Evolutionary conservation across 1,140 invertebrate genomes (phyloP).

Genomic region (Gryllus bimaculatus): DNA sequence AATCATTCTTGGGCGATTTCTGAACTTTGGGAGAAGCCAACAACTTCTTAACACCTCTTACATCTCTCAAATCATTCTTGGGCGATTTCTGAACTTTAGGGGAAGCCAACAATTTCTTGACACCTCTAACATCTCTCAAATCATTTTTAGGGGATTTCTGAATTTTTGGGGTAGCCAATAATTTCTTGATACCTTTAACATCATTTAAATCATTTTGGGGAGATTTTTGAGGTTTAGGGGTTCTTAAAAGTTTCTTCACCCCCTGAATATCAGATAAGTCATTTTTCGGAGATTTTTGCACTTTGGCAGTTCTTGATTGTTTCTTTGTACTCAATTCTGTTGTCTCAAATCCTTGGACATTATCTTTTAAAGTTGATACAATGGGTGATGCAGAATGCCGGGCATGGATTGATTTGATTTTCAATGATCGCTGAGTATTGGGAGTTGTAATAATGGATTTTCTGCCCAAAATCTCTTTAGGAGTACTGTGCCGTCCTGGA

Average conservation of each 20-base stretch:
- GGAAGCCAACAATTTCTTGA: conserved; percentile 29
- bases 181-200: conserved; percentile 33
- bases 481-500: too few species aligned
- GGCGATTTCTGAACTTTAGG: conserved; percentile 29
- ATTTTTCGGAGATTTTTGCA: conserved; percentile 8
- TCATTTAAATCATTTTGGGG: conserved; percentile 35
- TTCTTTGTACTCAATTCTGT: background rate
- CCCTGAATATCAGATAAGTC: background rate
- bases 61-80: conserved; percentile 27
- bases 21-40: conserved; percentile 30
- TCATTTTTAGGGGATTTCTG: conserved; percentile 33
- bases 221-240: conserved; percentile 21
- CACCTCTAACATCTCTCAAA: conserved; percentile 34
- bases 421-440: too few species aligned
- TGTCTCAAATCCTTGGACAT: background rate
- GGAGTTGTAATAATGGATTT: too few species aligned
- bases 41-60: conserved; percentile 33
- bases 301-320: background rate
- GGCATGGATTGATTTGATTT: too few species aligned
- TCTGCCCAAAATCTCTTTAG: too few species aligned
- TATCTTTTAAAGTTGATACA: background rate
- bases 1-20: conserved; percentile 36
- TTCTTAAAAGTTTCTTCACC: conserved; percentile 27
- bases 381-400: background rate
- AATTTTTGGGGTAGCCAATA: conserved; percentile 29